Conservation (phyloP, 2,113 vertebrate species). For the Felis chaus region DNA sequence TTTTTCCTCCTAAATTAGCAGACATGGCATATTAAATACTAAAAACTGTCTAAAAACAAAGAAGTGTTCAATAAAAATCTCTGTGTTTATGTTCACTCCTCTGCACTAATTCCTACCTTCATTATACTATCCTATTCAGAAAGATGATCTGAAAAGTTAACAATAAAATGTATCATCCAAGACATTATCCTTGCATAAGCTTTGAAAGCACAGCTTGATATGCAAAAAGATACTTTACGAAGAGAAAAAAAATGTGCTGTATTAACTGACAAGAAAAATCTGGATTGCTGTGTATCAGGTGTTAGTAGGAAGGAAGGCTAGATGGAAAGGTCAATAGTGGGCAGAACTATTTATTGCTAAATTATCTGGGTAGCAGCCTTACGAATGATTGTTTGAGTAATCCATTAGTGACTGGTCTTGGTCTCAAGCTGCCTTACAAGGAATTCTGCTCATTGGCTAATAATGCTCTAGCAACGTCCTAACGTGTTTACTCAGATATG, state of each 20-base stretch:
- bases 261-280: constrained; percentile 30
- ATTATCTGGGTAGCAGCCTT: neutral
- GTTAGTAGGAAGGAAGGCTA: constrained; percentile 12
- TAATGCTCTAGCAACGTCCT: neutral
- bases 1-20: neutral
- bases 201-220: neutral
- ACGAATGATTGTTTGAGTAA: neutral
- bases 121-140: neutral
- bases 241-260: neutral
- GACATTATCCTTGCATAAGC: neutral
- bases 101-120: neutral
- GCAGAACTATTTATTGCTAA: neutral
- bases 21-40: neutral
- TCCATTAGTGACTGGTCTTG: neutral
- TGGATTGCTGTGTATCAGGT: neutral
- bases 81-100: neutral
- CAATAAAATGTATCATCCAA: neutral
- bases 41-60: neutral
- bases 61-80: neutral
- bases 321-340: neutral
- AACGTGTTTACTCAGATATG: neutral
- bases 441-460: neutral
- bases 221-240: neutral
- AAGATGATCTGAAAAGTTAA: neutral
- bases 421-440: neutral